Evolutionary conservation across 2,888 invertebrate genomes (phyloP).

Genomic region (Agrotis exclamationis): DNA sequence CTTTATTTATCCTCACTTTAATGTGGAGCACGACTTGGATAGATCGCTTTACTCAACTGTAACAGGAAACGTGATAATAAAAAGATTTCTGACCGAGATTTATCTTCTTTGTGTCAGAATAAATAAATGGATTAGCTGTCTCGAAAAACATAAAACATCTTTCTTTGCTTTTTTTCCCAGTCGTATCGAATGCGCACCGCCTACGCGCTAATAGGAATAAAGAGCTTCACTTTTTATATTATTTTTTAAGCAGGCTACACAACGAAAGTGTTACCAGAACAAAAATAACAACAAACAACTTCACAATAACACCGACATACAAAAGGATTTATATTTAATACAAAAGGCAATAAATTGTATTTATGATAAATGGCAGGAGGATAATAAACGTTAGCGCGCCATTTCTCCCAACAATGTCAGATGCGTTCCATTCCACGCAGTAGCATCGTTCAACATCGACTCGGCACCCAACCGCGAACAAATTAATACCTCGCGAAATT

Average conservation of each 20-base stretch:
- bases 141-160: constrained; percentile 54
- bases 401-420: constrained; percentile 60
- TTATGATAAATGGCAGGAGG: constrained; percentile 56
- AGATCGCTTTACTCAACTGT: constrained; percentile 34
- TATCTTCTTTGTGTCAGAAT: constrained; percentile 66
- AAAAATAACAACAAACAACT: constrained; percentile 53
- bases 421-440: constrained; percentile 56
- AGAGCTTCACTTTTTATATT: constrained; percentile 48
- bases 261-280: constrained; percentile 50
- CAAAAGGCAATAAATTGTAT: constrained; percentile 57
- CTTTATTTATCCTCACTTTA: constrained; percentile 34
- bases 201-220: constrained; percentile 60
- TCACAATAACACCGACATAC: constrained; percentile 42
- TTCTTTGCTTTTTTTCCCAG: constrained; percentile 49
- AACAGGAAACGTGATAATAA: constrained; percentile 52
- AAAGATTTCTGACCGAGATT: constrained; percentile 55
- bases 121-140: constrained; percentile 64
- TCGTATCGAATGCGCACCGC: constrained; percentile 49
- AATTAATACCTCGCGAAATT: constrained; percentile 74
- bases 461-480: constrained; percentile 74
- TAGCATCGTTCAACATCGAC: constrained; percentile 68
- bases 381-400: constrained; percentile 55
- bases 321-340: constrained; percentile 53
- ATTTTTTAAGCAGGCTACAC: constrained; percentile 54
- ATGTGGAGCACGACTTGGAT: constrained; percentile 42